These are phyloP conservation scores for Oryzias sinensis DNA, from an alignment of 2,797 vertebrate species.

Conservation along the genomic window DNA sequence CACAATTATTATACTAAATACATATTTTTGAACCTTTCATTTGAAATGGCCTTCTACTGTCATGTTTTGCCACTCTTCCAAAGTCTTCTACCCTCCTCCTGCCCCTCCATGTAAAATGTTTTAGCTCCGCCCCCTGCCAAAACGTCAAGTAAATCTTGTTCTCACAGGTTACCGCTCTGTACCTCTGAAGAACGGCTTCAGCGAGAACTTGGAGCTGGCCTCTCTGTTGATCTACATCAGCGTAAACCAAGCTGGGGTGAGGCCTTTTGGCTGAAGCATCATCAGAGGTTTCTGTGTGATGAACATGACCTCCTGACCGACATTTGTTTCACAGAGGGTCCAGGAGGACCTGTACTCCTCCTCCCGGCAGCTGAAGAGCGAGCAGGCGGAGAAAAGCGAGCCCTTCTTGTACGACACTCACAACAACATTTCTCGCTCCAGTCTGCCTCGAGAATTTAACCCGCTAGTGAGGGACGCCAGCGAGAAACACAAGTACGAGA, in stretches of 20 bases:
- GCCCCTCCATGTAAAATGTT: too few species aligned
- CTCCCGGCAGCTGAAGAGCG: slow-evolving; percentile 84
- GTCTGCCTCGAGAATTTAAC: slow-evolving; percentile 61
- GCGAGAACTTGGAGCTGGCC: slow-evolving; percentile 88
- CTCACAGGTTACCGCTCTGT: slow-evolving; percentile 89
- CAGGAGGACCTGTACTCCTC: slow-evolving; percentile 95
- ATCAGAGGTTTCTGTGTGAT: neutral
- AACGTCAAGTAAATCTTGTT: neutral
- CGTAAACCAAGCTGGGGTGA: slow-evolving; percentile 86
- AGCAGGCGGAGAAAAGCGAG: slow-evolving; percentile 83
- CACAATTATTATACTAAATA: too few species aligned
- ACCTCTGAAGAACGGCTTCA: slow-evolving; percentile 91
- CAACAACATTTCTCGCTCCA: slow-evolving; percentile 69
- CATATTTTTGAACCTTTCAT: too few species aligned
- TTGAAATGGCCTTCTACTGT: too few species aligned
- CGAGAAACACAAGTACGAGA: slow-evolving; percentile 75
- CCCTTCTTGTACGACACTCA: slow-evolving; percentile 87
- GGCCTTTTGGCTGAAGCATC: neutral
- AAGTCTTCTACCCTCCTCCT: too few species aligned
- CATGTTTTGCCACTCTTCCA: too few species aligned
- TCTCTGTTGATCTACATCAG: slow-evolving; percentile 90
- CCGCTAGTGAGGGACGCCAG: slow-evolving; percentile 81
- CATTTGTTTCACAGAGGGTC: slow-evolving; percentile 70
- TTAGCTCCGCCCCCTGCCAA: too few species aligned
- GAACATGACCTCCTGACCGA: neutral